Percentiles rank a stretch among this genome's conserved stretches.
Evolutionary conservation across 35 echinoderm and acorn worm genomes (phyloP).

Genomic region (Heliocidaris erythrogramma): DNA sequence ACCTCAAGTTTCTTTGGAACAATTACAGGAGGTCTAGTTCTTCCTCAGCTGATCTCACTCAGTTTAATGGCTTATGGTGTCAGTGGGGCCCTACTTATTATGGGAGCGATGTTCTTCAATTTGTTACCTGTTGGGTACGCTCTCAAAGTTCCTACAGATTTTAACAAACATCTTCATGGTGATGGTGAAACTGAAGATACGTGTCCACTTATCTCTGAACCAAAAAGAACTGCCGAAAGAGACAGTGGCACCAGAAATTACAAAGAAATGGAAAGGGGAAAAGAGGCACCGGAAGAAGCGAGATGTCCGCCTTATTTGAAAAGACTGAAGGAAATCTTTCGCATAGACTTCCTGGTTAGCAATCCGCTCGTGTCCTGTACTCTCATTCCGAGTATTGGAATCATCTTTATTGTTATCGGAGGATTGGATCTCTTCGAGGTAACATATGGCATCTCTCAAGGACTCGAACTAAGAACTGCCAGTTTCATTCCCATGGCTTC

Average conservation of each 20-base stretch:
- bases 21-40: background rate
- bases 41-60: background rate
- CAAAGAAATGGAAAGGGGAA: background rate
- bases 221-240: background rate
- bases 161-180: background rate
- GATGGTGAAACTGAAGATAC: background rate
- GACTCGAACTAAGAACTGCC: background rate
- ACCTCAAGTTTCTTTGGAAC: background rate
- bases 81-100: background rate
- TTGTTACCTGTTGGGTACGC: background rate
- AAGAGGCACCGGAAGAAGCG: background rate
- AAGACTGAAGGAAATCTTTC: background rate
- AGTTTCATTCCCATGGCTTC: background rate
- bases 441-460: background rate
- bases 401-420: background rate
- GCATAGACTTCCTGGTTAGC: background rate
- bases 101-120: background rate
- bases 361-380: background rate
- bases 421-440: background rate
- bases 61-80: background rate
- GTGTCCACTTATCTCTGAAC: background rate
- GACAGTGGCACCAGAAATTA: background rate
- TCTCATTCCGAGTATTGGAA: background rate
- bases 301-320: background rate
- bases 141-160: background rate